Conservation (phyloP, 2,797 vertebrate species). For the Peromyscus nudipes region DNA sequence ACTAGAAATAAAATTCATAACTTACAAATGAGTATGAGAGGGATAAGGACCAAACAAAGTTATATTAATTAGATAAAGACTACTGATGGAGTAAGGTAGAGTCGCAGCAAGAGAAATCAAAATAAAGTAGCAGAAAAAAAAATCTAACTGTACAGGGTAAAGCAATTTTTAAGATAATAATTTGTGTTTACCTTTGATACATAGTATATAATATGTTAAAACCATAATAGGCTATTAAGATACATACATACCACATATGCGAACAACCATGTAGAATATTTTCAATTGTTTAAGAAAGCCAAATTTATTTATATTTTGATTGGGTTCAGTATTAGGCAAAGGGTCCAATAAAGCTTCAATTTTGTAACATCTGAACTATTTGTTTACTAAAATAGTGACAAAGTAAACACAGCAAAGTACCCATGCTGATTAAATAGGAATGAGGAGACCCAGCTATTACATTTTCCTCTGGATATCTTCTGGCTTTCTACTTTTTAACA, state of each 20-base stretch:
- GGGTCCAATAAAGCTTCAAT: not conserved
- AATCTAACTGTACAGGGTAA: not conserved
- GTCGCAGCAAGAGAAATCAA: not conserved
- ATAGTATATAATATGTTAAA: conserved; percentile 7
- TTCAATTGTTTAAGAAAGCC: conserved; percentile 35
- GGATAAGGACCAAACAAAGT: conserved; percentile 23
- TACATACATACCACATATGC: not conserved
- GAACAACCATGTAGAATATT: not conserved
- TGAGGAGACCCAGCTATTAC: not conserved
- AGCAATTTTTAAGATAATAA: not conserved
- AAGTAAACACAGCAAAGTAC: not conserved
- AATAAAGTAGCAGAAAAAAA: conserved; percentile 6
- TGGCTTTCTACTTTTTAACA: conserved; percentile 44
- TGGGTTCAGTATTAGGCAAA: not conserved
- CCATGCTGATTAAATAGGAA: not conserved
- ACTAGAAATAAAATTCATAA: conserved; percentile 20
- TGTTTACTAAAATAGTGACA: not conserved
- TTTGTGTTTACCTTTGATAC: not conserved
- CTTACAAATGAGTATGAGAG: not conserved
- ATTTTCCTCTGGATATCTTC: not conserved
- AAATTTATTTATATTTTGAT: not conserved
- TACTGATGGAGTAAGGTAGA: not conserved
- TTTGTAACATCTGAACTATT: conserved; percentile 11
- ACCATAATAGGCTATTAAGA: not conserved
- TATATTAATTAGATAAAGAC: not conserved